These are phyloP conservation scores for Mirza zaza DNA, from an alignment of 2,113 vertebrate genomes.

Conservation along the genomic window DNA sequence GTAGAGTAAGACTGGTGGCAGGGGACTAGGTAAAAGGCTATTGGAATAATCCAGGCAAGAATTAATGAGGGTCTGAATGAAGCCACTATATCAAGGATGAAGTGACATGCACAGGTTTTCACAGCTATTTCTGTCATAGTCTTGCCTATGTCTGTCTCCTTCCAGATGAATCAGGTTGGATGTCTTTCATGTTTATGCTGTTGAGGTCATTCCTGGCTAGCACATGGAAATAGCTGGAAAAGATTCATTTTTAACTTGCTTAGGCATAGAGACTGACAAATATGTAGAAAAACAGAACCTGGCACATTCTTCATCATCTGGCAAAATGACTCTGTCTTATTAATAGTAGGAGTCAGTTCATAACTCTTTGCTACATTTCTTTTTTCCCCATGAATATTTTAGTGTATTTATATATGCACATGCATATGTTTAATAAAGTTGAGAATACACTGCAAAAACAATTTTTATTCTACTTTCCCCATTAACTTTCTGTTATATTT, in stretches of 20 bases:
- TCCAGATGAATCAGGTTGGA: neutral
- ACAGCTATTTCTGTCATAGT: neutral
- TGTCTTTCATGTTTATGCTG: neutral
- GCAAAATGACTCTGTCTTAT: conserved; percentile 72
- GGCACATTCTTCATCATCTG: conserved; percentile 64
- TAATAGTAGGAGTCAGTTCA: conserved; percentile 30
- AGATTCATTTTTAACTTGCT: conserved; percentile 68
- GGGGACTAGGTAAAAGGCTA: neutral
- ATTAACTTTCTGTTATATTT: conserved; percentile 7
- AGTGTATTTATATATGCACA: neutral
- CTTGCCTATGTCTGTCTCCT: neutral
- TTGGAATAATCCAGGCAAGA: neutral
- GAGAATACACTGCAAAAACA: neutral
- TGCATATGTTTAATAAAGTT: neutral
- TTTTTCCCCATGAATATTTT: neutral
- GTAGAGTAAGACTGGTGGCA: neutral
- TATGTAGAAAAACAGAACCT: conserved; percentile 65
- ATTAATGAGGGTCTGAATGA: neutral
- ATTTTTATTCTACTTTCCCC: neutral
- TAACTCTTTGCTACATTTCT: conserved; percentile 47
- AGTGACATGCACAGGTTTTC: neutral
- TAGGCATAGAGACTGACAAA: conserved; percentile 68
- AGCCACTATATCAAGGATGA: fast-evolving
- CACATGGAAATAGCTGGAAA: conserved; percentile 65
- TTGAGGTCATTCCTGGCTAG: conserved; percentile 64